Base-by-base conservation (phyloP, 2,888 invertebrate species). In the Netelia inedita region DNA sequence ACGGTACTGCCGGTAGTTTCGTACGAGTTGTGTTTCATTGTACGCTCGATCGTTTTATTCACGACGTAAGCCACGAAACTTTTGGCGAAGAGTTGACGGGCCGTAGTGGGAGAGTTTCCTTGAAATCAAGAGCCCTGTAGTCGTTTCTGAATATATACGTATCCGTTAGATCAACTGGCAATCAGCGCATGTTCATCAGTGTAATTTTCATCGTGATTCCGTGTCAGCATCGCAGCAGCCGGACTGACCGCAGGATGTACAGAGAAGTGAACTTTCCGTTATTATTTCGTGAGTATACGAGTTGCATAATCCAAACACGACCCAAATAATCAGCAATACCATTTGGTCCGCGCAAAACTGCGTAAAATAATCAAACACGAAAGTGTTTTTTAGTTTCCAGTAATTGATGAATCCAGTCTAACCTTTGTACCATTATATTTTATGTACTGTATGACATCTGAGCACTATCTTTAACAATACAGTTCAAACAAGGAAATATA, bases 221-320 rank as follows among this genome's bases (percentile, higher is more conserved):
- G 65, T 55, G 53, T 71, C 55, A 68, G 68, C 43, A 23, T 21
- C 43, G 41, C 55, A 61, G 68, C 59, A 46, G 65, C 19, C 68
- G 46, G 53, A 57, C 55, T 21, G 53, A 73, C 46, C 53, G 63
- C 53, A 68, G 46, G 23, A 81, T 84, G 84, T 65, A 35, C 53
- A n/a, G 66, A 65, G 50, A 66, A 23, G 11, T 50, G 23, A 61
- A 53, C 43, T 3, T 78, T 43, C 53, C 68, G 46, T 46, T 68
- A 68, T 72, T 73, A 72, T 59, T 73, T 35, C 55, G 84, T 84
- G 72, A 84, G 84, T 84, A 78, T n/a, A 59, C 6, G 10, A 28
- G 28, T 3, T 19, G 53, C 55, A 72, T 57, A n/a, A 28, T 28
- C 28, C 5, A 55, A 53, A 53, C 14, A 53, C 2, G 1, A n/a